phyloP scores from a whole-genome alignment of 1,140 invertebrate species.

The Drosophila quadrilineata region DNA sequence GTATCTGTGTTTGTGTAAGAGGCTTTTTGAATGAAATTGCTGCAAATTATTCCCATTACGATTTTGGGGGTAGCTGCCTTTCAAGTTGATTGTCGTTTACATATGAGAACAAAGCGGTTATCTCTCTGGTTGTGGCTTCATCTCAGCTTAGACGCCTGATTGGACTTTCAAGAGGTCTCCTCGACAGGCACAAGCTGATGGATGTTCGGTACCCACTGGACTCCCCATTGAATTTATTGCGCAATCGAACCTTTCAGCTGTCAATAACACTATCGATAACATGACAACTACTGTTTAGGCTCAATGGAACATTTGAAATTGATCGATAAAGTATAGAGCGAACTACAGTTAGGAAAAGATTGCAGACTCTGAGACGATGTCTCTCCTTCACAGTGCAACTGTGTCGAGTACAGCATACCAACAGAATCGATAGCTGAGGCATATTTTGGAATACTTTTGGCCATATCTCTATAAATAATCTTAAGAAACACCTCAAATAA shows the following conservation, averaged over 20 bases:
- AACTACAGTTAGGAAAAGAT: too few species aligned
- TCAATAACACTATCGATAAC: conserved; percentile 1
- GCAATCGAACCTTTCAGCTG: conserved; percentile 11
- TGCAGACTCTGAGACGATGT: too few species aligned
- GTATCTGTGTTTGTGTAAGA: conserved; percentile 31
- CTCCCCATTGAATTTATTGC: not conserved
- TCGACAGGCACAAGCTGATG: conserved; percentile 7
- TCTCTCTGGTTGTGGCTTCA: not conserved
- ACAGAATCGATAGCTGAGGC: too few species aligned
- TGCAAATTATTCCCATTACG: conserved; percentile 80
- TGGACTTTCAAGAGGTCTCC: conserved; percentile 30
- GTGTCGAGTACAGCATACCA: too few species aligned
- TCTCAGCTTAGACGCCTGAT: conserved; percentile 31
- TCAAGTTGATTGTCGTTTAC: conserved; percentile 79
- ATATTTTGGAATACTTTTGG: too few species aligned
- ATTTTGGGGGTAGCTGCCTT: conserved; percentile 65
- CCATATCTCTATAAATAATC: too few species aligned
- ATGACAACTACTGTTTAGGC: too few species aligned
- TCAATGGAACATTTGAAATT: not conserved
- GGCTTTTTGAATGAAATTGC: conserved; percentile 67
- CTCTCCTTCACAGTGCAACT: too few species aligned
- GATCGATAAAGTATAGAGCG: too few species aligned
- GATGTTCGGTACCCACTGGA: not conserved
- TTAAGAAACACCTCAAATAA: too few species aligned
- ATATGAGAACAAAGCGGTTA: conserved; percentile 55